phyloP scores from a whole-genome alignment of 1,140 invertebrate species.

The Drosophila rufa region DNA sequence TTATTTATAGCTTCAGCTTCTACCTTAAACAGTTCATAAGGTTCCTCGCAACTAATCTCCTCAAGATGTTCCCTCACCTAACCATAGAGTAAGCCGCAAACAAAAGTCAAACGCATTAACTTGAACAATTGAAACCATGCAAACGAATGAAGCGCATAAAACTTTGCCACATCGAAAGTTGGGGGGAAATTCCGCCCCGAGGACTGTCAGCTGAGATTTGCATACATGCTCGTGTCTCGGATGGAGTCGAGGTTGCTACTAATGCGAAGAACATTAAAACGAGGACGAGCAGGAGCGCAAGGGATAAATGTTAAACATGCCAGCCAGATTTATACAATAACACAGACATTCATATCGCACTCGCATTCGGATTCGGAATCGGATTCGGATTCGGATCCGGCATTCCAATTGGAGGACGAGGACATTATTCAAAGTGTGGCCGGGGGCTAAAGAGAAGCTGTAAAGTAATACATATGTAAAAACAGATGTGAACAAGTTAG shows the following conservation, averaged over 20 bases:
- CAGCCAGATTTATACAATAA: constrained; percentile 54
- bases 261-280: constrained; percentile 68
- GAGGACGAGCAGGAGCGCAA: constrained; percentile 10
- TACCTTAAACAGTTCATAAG: not conserved
- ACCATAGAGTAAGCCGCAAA: constrained; percentile 31
- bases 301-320: constrained; percentile 66
- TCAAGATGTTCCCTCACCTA: not conserved
- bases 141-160: constrained; percentile 54
- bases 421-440: constrained; percentile 69
- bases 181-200: constrained; percentile 32
- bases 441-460: constrained; percentile 63
- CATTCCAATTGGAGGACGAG: constrained; percentile 27
- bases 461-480: constrained; percentile 74
- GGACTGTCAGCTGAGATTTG: constrained; percentile 53
- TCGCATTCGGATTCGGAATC: constrained; percentile 10
- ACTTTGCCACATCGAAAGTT: constrained; percentile 28
- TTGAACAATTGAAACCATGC: constrained; percentile 54
- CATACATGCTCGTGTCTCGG: constrained; percentile 40
- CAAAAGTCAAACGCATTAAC: constrained; percentile 73
- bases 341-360: constrained; percentile 30
- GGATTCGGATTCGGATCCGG: not conserved
- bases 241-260: constrained; percentile 53
- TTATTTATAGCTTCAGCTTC: no score
- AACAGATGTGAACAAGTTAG: constrained; percentile 73
- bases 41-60: not conserved